Evolutionary conservation across 2,797 vertebrate species (phyloP).

Genomic region (Peromyscus aztecus): DNA sequence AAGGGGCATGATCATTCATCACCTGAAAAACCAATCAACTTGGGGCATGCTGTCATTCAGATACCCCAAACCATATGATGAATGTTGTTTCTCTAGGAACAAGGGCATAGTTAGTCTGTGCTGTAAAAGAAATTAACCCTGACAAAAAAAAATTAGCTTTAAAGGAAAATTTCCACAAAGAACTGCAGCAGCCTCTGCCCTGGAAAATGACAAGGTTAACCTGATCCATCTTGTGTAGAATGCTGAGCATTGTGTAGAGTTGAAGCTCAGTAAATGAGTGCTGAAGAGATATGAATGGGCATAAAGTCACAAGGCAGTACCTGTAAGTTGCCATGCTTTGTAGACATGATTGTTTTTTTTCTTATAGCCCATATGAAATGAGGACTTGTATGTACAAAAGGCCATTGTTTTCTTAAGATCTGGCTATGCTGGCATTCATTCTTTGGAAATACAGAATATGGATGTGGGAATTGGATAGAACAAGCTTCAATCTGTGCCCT

Average conservation of each 20-base stretch:
- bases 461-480: background rate
- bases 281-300: background rate
- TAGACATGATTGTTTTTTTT: background rate
- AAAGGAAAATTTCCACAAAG: background rate
- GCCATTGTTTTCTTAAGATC: background rate
- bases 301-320: background rate
- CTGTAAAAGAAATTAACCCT: conserved; percentile 43
- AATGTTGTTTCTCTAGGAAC: conserved; percentile 27
- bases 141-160: conserved; percentile 24
- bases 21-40: background rate
- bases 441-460: background rate
- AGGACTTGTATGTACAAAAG: background rate
- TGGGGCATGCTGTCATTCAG: conserved; percentile 3
- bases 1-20: background rate
- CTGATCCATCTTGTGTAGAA: background rate
- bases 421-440: background rate
- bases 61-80: background rate
- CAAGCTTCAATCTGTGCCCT: background rate
- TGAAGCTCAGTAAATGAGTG: background rate
- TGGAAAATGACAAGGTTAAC: background rate
- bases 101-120: conserved; percentile 54
- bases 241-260: background rate
- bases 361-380: background rate
- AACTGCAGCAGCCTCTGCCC: background rate
- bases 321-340: background rate